These are phyloP conservation scores for Aphelocoma coerulescens DNA, from an alignment of 2,113 vertebrate genomes.

Conservation along the genomic window DNA sequence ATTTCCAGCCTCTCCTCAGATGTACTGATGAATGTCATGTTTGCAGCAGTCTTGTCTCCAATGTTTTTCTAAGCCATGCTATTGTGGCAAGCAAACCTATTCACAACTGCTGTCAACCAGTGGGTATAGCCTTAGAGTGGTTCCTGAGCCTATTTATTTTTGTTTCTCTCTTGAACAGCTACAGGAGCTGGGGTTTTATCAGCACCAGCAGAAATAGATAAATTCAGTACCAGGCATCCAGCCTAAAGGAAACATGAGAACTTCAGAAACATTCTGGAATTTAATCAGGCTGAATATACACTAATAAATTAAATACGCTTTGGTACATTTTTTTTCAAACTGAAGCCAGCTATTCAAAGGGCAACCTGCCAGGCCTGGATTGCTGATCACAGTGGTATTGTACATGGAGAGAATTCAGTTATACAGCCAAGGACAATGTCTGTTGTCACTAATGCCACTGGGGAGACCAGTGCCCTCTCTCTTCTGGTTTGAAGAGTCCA, in stretches of 20 bases:
- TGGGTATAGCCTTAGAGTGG: neutral
- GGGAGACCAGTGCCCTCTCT: neutral
- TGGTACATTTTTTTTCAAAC: neutral
- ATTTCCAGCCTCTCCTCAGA: constrained; percentile 23
- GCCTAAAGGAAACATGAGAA: neutral
- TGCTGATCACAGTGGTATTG: neutral
- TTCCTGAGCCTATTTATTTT: neutral
- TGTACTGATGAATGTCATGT: neutral
- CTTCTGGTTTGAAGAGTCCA: neutral
- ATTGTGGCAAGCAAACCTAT: neutral
- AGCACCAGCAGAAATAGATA: neutral
- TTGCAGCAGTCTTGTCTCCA: neutral
- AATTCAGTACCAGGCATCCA: neutral
- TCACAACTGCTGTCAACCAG: neutral
- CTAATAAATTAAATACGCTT: neutral
- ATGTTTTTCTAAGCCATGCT: neutral
- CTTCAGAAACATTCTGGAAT: neutral
- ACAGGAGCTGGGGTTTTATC: neutral
- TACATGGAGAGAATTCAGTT: neutral
- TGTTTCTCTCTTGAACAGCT: neutral
- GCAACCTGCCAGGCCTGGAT: neutral
- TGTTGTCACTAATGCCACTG: neutral
- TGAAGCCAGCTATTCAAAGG: neutral
- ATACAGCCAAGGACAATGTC: neutral
- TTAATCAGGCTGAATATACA: neutral